phyloP scores from a whole-genome alignment of 2,797 vertebrate genomes.

The Oryzias dopingdopingensis region DNA sequence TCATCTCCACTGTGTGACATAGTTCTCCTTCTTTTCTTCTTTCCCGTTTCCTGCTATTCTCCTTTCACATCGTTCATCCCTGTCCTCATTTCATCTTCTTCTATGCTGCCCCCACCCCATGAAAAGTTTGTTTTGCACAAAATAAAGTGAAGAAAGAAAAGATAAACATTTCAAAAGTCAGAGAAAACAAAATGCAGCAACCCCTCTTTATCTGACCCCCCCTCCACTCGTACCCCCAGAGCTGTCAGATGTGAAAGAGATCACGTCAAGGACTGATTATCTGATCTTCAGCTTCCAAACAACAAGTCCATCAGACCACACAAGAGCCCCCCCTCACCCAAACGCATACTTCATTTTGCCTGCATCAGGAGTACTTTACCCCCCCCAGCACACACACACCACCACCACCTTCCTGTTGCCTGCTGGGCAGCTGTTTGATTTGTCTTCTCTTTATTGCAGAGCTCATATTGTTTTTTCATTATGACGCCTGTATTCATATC shows the following conservation, averaged over 20 bases:
- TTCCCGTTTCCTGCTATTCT: too few species aligned
- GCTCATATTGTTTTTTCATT: constrained; percentile 74
- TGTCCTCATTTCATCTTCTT: too few species aligned
- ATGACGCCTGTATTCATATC: constrained; percentile 68
- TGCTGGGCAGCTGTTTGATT: constrained; percentile 64
- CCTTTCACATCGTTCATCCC: too few species aligned
- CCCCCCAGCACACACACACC: too few species aligned
- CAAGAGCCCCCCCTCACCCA: constrained; percentile 38
- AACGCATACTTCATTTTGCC: constrained; percentile 34
- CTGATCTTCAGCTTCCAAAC: constrained; percentile 71
- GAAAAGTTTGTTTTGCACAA: constrained; percentile 13
- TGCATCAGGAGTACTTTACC: constrained; percentile 32
- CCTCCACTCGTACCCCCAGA: constrained; percentile 24
- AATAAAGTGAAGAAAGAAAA: constrained; percentile 27
- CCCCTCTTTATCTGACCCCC: background rate
- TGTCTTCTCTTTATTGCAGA: constrained; percentile 72
- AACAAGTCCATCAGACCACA: constrained; percentile 67
- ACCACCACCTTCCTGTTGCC: constrained; percentile 17
- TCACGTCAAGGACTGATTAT: constrained; percentile 72
- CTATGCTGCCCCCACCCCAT: too few species aligned
- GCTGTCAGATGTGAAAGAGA: constrained; percentile 75
- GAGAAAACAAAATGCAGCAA: too few species aligned
- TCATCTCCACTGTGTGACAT: too few species aligned
- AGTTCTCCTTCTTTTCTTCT: too few species aligned
- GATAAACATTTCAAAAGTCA: constrained; percentile 11